Base-by-base conservation (phyloP, 37 sponge, comb jelly and placozoan genomes). In the Spongilla lacustris region DNA sequence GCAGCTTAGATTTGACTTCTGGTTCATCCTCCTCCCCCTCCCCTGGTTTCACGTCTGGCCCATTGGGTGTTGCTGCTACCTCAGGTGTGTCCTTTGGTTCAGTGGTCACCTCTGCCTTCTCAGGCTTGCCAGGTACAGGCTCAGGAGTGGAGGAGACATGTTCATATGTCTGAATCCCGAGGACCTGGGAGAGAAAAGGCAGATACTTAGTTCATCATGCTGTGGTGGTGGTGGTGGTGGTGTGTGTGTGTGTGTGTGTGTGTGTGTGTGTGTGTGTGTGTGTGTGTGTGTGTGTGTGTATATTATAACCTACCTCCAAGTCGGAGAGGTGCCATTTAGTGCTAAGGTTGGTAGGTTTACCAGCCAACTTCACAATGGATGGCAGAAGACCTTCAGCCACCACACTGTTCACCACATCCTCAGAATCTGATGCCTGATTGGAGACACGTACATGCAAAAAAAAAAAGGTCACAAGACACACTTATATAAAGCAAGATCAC, bases 341-440 rank as follows among this genome's bases (percentile, higher is more conserved):
- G 35, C 87, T 91, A 73, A 90, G 38, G 46, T 84, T 71, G 28
- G 94, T 94, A 21, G 94, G 88, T 58, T 82, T 85, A 4, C 83
- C 34, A 34, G 88, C 88, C 26, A 89, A 67, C 50, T 70, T 75
- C 35, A 78, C 84, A n/a, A 93, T 75, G 21, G 46, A 25, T 50
- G 91, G 74, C 75, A 93, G 30, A 10, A 93, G 30, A 4, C 66
- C 70, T 29, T 50, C 68, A 35, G 82, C 77, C 38, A 86, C 32
- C 9, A 91, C 30, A 30, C 17, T 58, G 74, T 37, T 50, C 50
- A 91, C 68, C 48, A 91, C 84, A 10, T 83, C 84, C 37, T 34
- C 32, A 29, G 87, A 33, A 0, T 35, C 38, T 10, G 74, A 32
- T 2, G 58, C 28, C 87, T 86, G 50, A 75, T 30, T 33, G 23